These are phyloP conservation scores for Drosophila setosimentum DNA, from an alignment of 2,888 invertebrate genomes.

Conservation along the genomic window DNA sequence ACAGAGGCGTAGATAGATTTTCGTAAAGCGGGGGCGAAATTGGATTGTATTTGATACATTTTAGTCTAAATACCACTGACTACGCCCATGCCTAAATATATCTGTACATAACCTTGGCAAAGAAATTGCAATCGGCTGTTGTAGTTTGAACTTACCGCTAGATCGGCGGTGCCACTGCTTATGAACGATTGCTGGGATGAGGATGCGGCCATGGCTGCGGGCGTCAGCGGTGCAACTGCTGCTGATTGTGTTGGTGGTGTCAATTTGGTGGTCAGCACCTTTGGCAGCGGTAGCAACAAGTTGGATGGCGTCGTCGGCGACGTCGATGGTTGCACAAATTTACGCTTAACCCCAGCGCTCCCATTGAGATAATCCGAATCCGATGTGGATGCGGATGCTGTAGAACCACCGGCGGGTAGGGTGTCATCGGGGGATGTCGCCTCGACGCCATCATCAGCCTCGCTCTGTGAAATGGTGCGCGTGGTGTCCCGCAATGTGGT, in stretches of 20 bases:
- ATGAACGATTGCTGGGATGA: slow-evolving; percentile 37
- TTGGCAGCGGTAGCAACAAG: slow-evolving; percentile 10
- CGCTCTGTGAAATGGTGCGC: slow-evolving; percentile 82
- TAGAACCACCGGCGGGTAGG: slow-evolving; percentile 33
- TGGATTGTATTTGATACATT: background rate
- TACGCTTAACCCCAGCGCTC: slow-evolving; percentile 71
- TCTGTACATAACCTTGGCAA: slow-evolving; percentile 45
- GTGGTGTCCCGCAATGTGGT: slow-evolving; percentile 74
- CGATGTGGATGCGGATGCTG: slow-evolving; percentile 24
- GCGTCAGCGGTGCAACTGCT: slow-evolving; percentile 1
- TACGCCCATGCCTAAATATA: background rate
- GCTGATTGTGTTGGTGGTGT: slow-evolving; percentile 8
- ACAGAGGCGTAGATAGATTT: background rate
- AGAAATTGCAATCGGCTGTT: slow-evolving; percentile 12
- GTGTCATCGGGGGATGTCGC: slow-evolving; percentile 61
- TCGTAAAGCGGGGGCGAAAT: background rate
- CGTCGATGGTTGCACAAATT: slow-evolving; percentile 66
- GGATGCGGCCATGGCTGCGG: slow-evolving; percentile 31
- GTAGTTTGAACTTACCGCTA: slow-evolving; percentile 71
- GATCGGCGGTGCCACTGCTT: slow-evolving; percentile 72
- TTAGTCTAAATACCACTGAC: background rate
- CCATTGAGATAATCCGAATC: slow-evolving; percentile 55
- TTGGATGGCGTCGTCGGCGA: background rate
- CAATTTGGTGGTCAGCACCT: background rate
- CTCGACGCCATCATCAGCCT: slow-evolving; percentile 68